Evolutionary conservation across 2,797 vertebrate genomes (phyloP), one percentile per base, ranked within the genome.

Genomic region (Halcyon badia): DNA sequence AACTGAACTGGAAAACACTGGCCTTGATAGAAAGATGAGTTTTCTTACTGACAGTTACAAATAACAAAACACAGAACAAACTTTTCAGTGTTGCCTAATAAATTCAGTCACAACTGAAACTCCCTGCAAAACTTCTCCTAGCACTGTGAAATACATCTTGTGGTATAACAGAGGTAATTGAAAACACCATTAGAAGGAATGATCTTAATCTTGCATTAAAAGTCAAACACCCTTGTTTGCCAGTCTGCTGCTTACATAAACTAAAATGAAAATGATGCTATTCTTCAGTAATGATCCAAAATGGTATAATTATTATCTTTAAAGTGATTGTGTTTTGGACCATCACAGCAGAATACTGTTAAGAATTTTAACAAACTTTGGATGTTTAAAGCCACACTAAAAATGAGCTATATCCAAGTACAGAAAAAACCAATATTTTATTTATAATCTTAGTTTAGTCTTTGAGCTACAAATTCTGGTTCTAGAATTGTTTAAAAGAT

Each of bases 401-500:
- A 98, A 98, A 98, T 97, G 92, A 98, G 80, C 81, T 98, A 69
- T 98, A 94, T 97, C 96, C 96, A 96, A 91, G 95, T 98, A 98
- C 96, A 98, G 97, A 98, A 98, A 97, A 98, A 99, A 22, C 11
- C 26, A 99, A 98, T 99, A 99, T 98, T 99, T 99, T 99, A 99
- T 99, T 99, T 98, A 99, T 99, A 99, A 99, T 98, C 99, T 99
- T 99, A 99, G 98, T 99, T 98, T 99, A 99, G 98, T 99, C 98
- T 99, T 99, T 99, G 98, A 99, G 99, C 99, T 99, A 99, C 99
- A 99, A 99, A 99, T 98, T 99, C 98, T 98, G 98, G 96, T 99
- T 99, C 99, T 99, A 99, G 98, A 99, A 98, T 98, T 97, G 83
- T 98, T 99, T 98, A 97, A 99, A 99, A 99, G 98, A 98, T 99